Percentiles rank a stretch among this genome's conserved stretches.
Evolutionary conservation across 2,888 invertebrate genomes (phyloP).

Genomic region (Stenurella melanura): DNA sequence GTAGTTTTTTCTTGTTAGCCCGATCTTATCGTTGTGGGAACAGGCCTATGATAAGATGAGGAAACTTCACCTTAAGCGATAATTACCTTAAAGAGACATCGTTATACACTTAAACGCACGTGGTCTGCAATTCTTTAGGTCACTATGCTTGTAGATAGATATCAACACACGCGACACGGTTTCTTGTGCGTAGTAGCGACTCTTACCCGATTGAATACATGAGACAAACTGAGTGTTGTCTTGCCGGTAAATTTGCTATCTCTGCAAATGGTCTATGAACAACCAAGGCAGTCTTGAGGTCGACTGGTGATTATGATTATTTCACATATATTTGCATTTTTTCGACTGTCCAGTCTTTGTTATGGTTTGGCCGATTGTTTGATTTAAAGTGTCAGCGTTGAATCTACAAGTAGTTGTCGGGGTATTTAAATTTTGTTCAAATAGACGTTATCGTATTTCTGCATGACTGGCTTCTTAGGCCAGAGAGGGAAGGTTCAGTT

Average conservation of each 20-base stretch:
- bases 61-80: not conserved
- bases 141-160: not conserved
- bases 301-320: conserved; percentile 30
- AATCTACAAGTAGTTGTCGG: not conserved
- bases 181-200: conserved; percentile 2
- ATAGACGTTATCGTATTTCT: not conserved
- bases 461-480: not conserved
- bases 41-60: too few species aligned
- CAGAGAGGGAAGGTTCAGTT: not conserved
- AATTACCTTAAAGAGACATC: not conserved
- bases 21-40: too few species aligned
- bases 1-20: too few species aligned
- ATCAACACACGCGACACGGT: not conserved
- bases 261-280: conserved; percentile 13
- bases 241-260: conserved; percentile 12
- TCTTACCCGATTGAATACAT: conserved; percentile 16
- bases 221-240: not conserved
- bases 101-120: not conserved
- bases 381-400: not conserved
- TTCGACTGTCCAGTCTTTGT: not conserved
- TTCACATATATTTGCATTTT: not conserved
- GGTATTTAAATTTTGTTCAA: not conserved
- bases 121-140: conserved; percentile 1
- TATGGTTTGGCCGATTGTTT: not conserved
- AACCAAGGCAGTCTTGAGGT: conserved; percentile 37